These are phyloP conservation scores for Channa maculata DNA, from an alignment of 2,113 vertebrate genomes.

Conservation along the genomic window DNA sequence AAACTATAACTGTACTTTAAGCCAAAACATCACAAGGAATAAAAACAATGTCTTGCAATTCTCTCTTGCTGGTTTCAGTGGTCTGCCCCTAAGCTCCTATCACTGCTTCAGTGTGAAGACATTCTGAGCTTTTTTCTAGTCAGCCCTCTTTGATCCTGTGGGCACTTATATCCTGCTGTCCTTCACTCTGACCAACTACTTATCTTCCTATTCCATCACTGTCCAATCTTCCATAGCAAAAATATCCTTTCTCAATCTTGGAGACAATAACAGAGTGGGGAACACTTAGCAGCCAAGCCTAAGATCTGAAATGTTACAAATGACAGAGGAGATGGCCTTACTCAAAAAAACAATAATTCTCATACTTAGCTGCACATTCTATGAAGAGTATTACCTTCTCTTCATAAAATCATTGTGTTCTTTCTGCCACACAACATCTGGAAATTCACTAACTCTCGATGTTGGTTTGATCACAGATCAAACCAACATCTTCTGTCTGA, in stretches of 20 bases:
- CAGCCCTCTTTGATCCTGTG: conserved; percentile 15
- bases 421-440: conserved; percentile 18
- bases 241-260: not conserved
- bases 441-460: conserved; percentile 23
- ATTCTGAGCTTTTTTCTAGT: not conserved
- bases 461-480: not conserved
- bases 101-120: not conserved
- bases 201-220: not conserved
- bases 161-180: not conserved
- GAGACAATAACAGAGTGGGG: not conserved
- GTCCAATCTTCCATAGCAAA: not conserved
- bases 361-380: no score
- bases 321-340: not conserved
- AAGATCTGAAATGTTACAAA: not conserved
- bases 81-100: not conserved
- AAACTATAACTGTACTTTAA: no score
- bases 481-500: conserved; percentile 15
- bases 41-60: not conserved
- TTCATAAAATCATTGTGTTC: conserved; percentile 6
- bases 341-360: not conserved
- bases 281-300: not conserved
- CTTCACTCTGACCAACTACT: not conserved
- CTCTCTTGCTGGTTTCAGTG: not conserved
- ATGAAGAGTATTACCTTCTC: not conserved
- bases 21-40: not conserved